A percentile compares a stretch with the other conserved stretches of the same genome.
Evolutionary conservation across 2,797 vertebrate species (phyloP).

Genomic region (Borostomias antarcticus): DNA sequence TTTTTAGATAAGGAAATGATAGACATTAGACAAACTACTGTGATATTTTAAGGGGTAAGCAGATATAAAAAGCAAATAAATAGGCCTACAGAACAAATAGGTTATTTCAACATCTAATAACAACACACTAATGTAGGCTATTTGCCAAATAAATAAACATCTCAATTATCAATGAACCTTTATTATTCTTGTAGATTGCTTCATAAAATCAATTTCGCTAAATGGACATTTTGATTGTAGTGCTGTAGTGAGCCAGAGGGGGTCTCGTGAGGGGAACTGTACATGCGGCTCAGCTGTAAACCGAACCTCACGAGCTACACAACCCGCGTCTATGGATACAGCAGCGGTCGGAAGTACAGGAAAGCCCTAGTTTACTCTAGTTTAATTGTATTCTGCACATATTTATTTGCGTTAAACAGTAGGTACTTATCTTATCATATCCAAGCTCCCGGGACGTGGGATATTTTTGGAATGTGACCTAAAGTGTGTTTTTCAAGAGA

Average conservation of each 20-base stretch:
- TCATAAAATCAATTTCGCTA: neutral
- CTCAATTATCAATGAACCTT: too few species aligned
- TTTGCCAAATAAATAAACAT: neutral
- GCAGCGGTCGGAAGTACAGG: slow-evolving; percentile 26
- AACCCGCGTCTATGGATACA: slow-evolving; percentile 43
- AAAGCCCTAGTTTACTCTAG: slow-evolving; percentile 12
- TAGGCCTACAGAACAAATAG: neutral
- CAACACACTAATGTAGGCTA: neutral
- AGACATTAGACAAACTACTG: too few species aligned
- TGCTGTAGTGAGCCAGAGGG: slow-evolving; percentile 31
- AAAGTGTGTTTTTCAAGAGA: slow-evolving; percentile 19
- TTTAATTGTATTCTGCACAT: neutral
- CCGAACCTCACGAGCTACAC: slow-evolving; percentile 7
- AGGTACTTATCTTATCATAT: neutral
- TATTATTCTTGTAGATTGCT: too few species aligned
- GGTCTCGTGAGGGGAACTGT: slow-evolving; percentile 27
- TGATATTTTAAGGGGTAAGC: too few species aligned
- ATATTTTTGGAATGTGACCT: slow-evolving; percentile 44
- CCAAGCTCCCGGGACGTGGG: slow-evolving; percentile 40
- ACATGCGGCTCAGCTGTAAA: neutral
- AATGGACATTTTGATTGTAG: slow-evolving; percentile 8
- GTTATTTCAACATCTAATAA: neutral
- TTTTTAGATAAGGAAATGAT: too few species aligned
- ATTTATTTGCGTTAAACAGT: neutral
- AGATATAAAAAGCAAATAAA: too few species aligned